Conservation (phyloP, 2,888 invertebrate genomes). For the Pyrrhia umbra region DNA sequence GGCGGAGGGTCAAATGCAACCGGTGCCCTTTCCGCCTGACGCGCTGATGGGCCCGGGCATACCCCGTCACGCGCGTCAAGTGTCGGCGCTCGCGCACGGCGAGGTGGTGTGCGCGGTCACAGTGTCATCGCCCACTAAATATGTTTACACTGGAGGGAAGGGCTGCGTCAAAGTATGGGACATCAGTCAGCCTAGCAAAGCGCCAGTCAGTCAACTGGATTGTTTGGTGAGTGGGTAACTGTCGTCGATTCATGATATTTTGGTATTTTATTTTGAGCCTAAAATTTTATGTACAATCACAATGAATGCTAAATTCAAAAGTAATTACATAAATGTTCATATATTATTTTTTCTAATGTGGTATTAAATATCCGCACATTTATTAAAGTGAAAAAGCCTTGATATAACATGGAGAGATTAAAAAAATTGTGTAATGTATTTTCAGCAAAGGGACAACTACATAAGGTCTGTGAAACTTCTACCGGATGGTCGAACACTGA, state of each 20-base stretch:
- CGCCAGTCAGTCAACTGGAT: constrained; percentile 97
- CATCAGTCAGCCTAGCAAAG: constrained; percentile 97
- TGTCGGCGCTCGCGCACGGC: constrained; percentile 97
- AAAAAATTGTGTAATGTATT: constrained; percentile 21
- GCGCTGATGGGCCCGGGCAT: constrained; percentile 98
- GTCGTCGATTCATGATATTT: constrained; percentile 73
- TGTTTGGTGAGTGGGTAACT: constrained; percentile 94
- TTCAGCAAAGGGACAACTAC: constrained; percentile 97
- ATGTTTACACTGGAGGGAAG: constrained; percentile 98
- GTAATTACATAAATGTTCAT: constrained; percentile 23
- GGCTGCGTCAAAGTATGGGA: constrained; percentile 99
- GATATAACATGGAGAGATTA: constrained; percentile 5
- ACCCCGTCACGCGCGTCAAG: constrained; percentile 97
- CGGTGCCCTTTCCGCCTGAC: constrained; percentile 98
- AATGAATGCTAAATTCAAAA: constrained; percentile 43
- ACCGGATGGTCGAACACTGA: constrained; percentile 97
- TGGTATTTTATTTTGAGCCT: constrained; percentile 52
- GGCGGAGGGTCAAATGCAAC: constrained; percentile 96
- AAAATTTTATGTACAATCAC: constrained; percentile 2
- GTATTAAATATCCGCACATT: constrained; percentile 7
- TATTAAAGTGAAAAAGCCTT: constrained; percentile 9
- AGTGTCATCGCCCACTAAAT: constrained; percentile 97
- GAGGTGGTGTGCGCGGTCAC: constrained; percentile 99
- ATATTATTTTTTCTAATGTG: not conserved
- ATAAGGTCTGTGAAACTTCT: constrained; percentile 98